These are phyloP conservation scores for Paraescarpia echinospica DNA, from an alignment of 1,140 invertebrate genomes.

Conservation along the genomic window DNA sequence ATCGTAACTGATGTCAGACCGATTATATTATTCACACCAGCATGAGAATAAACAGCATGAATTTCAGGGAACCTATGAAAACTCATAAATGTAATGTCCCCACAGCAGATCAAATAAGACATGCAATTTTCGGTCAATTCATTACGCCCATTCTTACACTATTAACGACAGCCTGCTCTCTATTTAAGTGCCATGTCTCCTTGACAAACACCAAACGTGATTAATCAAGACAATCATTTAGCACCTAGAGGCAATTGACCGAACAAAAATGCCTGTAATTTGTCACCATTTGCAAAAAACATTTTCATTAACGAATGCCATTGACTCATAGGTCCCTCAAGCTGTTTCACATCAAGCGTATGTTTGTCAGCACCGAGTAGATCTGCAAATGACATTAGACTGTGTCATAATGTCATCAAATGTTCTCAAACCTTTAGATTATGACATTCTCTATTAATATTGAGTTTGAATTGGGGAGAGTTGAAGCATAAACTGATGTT, in stretches of 20 bases:
- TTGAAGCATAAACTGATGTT: no score
- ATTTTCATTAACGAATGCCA: neutral
- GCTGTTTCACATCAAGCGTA: neutral
- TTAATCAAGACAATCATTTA: neutral
- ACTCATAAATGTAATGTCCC: neutral
- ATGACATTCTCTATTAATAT: no score
- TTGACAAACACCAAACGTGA: neutral
- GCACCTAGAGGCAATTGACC: neutral
- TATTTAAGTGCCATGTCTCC: neutral
- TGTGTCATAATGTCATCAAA: neutral
- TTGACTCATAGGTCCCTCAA: neutral
- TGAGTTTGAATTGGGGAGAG: no score
- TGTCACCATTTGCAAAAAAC: neutral
- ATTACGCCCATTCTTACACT: neutral
- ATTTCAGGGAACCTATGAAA: neutral
- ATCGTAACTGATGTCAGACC: neutral
- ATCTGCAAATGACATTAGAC: neutral
- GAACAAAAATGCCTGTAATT: neutral
- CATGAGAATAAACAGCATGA: neutral
- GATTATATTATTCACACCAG: neutral
- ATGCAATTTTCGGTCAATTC: neutral
- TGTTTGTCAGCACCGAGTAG: neutral
- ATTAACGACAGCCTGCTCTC: neutral
- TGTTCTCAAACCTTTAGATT: no score
- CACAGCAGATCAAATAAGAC: neutral